A percentile compares a stretch with the other conserved stretches of the same genome.
Evolutionary conservation across 2,113 vertebrate genomes (phyloP).

Genomic region (Varanus komodoensis): DNA sequence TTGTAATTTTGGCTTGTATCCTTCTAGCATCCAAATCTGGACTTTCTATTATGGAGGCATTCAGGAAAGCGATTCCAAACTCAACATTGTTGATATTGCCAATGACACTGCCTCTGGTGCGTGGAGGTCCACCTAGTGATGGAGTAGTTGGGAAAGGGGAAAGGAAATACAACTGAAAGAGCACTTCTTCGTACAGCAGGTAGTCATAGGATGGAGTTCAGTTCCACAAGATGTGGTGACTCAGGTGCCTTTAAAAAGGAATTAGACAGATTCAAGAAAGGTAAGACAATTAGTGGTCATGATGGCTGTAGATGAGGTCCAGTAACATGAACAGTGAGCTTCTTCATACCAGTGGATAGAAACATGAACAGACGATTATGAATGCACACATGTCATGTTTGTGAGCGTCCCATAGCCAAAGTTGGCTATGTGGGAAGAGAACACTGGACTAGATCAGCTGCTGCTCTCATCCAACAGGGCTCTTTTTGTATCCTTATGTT

Average conservation of each 20-base stretch:
- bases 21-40: conserved; percentile 75
- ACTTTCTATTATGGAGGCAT: conserved; percentile 84
- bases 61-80: conserved; percentile 91
- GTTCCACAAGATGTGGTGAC: background rate
- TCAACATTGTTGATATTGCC: conserved; percentile 93
- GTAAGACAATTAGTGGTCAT: background rate
- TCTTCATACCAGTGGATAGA: background rate
- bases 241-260: background rate
- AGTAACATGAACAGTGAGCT: background rate
- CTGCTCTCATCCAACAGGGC: background rate
- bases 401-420: background rate
- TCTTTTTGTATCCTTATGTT: background rate
- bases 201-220: background rate
- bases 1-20: conserved; percentile 89
- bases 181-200: background rate
- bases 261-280: background rate
- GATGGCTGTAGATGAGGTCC: background rate
- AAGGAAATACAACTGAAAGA: conserved; percentile 1
- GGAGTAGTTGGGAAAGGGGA: background rate
- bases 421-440: background rate
- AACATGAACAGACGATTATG: background rate
- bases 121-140: conserved; percentile 88
- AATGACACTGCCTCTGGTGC: conserved; percentile 89
- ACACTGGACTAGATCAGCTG: background rate
- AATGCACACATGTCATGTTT: background rate